Evolutionary conservation across 2,888 invertebrate genomes (phyloP).

Genomic region (Tortrix viridana): DNA sequence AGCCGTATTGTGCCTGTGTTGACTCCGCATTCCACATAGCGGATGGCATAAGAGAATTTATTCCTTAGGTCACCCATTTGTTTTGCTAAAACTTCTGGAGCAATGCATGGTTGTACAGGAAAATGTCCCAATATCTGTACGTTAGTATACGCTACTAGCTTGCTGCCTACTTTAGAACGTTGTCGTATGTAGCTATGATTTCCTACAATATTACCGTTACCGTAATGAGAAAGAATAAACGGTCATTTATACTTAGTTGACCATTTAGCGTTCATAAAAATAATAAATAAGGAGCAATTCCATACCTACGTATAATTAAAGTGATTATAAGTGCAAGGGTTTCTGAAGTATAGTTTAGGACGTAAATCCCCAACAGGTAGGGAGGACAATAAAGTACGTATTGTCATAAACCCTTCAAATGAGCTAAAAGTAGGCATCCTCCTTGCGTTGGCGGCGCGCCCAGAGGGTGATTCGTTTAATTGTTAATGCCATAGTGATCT

Average conservation of each 20-base stretch:
- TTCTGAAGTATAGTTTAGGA: not conserved
- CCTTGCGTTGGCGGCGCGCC: slow-evolving; percentile 41
- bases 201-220: no score
- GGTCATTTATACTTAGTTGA: no score
- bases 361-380: slow-evolving; percentile 23
- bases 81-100: slow-evolving; percentile 21
- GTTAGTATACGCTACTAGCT: not conserved
- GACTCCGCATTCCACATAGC: slow-evolving; percentile 43
- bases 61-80: slow-evolving; percentile 33
- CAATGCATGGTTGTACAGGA: not conserved
- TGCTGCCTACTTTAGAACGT: no score
- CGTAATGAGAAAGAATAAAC: no score
- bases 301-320: not conserved
- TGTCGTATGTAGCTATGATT: no score
- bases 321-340: not conserved
- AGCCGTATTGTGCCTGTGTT: slow-evolving; percentile 50
- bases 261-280: no score
- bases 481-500: slow-evolving; percentile 74
- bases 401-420: slow-evolving; percentile 37
- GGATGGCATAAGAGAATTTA: slow-evolving; percentile 36
- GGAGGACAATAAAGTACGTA: slow-evolving; percentile 32
- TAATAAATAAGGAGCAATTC: no score
- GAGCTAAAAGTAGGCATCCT: slow-evolving; percentile 32
- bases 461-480: slow-evolving; percentile 68
- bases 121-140: not conserved